phyloP scores from a whole-genome alignment of 1,140 invertebrate genomes.

The Pristionchus pacificus region DNA sequence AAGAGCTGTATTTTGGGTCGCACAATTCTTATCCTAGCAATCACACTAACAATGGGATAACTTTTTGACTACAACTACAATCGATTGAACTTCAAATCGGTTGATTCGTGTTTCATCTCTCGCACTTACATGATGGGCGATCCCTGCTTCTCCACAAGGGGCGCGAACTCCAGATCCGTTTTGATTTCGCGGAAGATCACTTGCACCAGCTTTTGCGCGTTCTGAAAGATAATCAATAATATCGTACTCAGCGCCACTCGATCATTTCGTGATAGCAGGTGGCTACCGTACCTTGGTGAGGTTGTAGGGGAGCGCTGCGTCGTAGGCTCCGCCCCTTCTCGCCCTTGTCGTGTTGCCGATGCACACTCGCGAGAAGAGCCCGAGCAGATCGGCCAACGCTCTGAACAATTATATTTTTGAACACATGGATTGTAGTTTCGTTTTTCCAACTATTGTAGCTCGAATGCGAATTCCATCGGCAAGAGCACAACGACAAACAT shows the following conservation, averaged over 20 bases:
- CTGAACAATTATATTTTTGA: constrained; percentile 3
- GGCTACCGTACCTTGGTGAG: not conserved
- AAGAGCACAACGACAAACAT: not conserved
- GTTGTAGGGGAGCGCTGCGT: not conserved
- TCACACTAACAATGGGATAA: too few species aligned
- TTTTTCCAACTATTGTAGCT: not conserved
- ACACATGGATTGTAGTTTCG: not conserved
- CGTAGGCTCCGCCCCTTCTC: constrained; percentile 19
- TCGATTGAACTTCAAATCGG: too few species aligned
- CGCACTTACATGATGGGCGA: not conserved
- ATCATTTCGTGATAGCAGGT: not conserved
- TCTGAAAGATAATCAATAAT: too few species aligned
- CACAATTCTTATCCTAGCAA: too few species aligned
- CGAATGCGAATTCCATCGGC: too few species aligned
- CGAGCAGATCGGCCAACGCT: constrained; percentile 2
- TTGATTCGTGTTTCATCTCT: too few species aligned
- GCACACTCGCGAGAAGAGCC: constrained; percentile 12
- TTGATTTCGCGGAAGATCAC: too few species aligned
- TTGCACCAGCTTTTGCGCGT: too few species aligned
- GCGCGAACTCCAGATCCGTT: not conserved
- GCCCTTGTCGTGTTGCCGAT: constrained; percentile 1
- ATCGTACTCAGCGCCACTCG: not conserved
- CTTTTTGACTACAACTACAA: too few species aligned
- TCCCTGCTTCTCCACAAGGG: not conserved
- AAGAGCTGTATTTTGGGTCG: too few species aligned